These are phyloP conservation scores for Simalia tracyae DNA, from an alignment of 2,797 vertebrate species.

Conservation along the genomic window DNA sequence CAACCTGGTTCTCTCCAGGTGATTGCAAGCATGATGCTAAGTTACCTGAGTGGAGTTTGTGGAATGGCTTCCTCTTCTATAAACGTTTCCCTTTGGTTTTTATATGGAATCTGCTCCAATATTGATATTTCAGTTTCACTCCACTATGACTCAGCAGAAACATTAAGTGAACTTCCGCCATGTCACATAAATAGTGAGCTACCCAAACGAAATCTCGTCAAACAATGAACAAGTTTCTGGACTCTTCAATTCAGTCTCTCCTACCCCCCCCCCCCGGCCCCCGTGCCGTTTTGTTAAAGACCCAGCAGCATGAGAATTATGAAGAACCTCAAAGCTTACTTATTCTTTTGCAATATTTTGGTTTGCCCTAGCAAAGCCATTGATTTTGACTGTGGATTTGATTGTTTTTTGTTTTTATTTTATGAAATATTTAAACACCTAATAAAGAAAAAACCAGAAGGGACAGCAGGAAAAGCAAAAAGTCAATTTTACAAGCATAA, in stretches of 20 bases:
- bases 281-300: not conserved
- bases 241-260: not conserved
- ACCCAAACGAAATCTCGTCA: not conserved
- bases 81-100: not conserved
- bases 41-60: not conserved
- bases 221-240: not conserved
- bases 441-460: not conserved
- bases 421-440: not conserved
- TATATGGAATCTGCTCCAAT: not conserved
- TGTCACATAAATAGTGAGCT: not conserved
- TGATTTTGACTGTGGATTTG: not conserved
- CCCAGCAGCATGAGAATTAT: not conserved
- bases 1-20: not conserved
- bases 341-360: not conserved
- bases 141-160: not conserved
- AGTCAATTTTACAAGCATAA: not conserved
- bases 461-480: not conserved
- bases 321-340: not conserved
- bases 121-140: not conserved
- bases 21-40: not conserved
- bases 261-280: not conserved
- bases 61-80: not conserved
- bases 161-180: not conserved
- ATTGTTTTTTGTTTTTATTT: not conserved
- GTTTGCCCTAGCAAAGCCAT: not conserved